A percentile compares a stretch with the other conserved stretches of the same genome.
phyloP scores from a whole-genome alignment of 92 coral and sea anemone species.

The Paragorgia papillata region DNA sequence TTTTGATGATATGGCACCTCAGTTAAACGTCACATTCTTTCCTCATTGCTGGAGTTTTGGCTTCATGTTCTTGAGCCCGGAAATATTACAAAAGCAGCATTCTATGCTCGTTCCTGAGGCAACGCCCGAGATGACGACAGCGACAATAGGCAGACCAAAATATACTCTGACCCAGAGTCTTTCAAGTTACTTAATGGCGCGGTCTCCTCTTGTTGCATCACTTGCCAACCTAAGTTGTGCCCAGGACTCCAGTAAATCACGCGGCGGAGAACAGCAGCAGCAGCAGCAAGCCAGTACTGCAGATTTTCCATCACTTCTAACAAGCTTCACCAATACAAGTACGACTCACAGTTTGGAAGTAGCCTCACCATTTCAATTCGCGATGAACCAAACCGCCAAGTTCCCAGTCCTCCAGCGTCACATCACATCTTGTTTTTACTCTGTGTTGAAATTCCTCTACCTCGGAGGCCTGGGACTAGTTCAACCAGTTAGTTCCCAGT shows the following conservation, averaged over 20 bases:
- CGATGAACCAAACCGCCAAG: slow-evolving; percentile 60
- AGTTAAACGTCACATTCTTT: slow-evolving; percentile 65
- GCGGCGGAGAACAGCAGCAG: background rate
- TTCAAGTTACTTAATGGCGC: slow-evolving; percentile 73
- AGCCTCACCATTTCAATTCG: slow-evolving; percentile 68
- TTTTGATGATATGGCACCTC: slow-evolving; percentile 56
- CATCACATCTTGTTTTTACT: slow-evolving; percentile 72
- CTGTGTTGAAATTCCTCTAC: slow-evolving; percentile 76
- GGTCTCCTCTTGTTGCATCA: slow-evolving; percentile 79
- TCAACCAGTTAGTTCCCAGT: slow-evolving; percentile 30
- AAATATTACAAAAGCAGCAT: background rate
- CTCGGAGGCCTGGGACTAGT: slow-evolving; percentile 53
- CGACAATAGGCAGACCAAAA: slow-evolving; percentile 48
- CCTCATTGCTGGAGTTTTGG: slow-evolving; percentile 93
- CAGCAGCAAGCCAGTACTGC: background rate
- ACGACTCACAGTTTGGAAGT: slow-evolving; percentile 36
- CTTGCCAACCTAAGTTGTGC: slow-evolving; percentile 79
- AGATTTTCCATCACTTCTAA: slow-evolving; percentile 13
- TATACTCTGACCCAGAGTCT: slow-evolving; percentile 67
- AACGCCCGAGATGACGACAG: background rate
- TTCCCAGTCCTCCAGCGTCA: slow-evolving; percentile 87
- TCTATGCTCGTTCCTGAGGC: background rate
- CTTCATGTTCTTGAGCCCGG: slow-evolving; percentile 54
- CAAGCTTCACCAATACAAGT: slow-evolving; percentile 3
- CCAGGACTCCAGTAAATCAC: slow-evolving; percentile 28